Conservation (phyloP, 2,888 invertebrate genomes). For the Hypselothyrea guttata region DNA sequence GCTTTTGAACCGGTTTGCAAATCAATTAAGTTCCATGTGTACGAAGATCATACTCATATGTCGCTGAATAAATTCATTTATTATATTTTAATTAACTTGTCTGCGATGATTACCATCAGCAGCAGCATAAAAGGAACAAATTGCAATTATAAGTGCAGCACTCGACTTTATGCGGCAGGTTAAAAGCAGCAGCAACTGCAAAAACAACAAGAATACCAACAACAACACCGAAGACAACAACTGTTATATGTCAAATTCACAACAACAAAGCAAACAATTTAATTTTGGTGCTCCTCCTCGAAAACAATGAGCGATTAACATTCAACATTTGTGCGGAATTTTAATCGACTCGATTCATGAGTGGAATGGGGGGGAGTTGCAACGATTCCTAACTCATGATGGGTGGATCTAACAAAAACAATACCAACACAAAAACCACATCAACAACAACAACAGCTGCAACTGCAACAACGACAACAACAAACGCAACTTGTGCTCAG, state of each 20-base stretch:
- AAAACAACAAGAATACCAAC: slow-evolving; percentile 9
- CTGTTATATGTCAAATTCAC: slow-evolving; percentile 68
- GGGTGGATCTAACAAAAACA: slow-evolving; percentile 41
- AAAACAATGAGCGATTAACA: slow-evolving; percentile 76
- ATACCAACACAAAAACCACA: slow-evolving; percentile 16
- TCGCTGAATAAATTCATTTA: slow-evolving; percentile 11
- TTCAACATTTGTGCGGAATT: slow-evolving; percentile 62
- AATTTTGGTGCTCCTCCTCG: slow-evolving; percentile 66
- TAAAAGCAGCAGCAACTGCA: slow-evolving; percentile 39
- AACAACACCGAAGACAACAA: slow-evolving; percentile 26
- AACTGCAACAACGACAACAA: slow-evolving; percentile 8
- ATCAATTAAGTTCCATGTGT: too few species aligned
- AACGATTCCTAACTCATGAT: slow-evolving; percentile 9
- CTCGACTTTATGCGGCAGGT: slow-evolving; percentile 55
- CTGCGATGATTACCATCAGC: slow-evolving; percentile 60
- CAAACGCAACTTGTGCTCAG: slow-evolving; percentile 15
- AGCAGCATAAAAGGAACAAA: slow-evolving; percentile 14
- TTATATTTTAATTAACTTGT: slow-evolving; percentile 69
- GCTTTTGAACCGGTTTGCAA: too few species aligned
- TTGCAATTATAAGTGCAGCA: slow-evolving; percentile 65
- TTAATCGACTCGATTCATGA: slow-evolving; percentile 63
- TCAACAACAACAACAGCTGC: slow-evolving; percentile 26
- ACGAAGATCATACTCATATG: not conserved
- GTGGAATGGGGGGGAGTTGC: slow-evolving; percentile 1
- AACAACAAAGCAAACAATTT: slow-evolving; percentile 61